Percentiles rank a stretch among this genome's conserved stretches.
Evolutionary conservation across 1,140 invertebrate species (phyloP).

Genomic region (Galleria mellonella): DNA sequence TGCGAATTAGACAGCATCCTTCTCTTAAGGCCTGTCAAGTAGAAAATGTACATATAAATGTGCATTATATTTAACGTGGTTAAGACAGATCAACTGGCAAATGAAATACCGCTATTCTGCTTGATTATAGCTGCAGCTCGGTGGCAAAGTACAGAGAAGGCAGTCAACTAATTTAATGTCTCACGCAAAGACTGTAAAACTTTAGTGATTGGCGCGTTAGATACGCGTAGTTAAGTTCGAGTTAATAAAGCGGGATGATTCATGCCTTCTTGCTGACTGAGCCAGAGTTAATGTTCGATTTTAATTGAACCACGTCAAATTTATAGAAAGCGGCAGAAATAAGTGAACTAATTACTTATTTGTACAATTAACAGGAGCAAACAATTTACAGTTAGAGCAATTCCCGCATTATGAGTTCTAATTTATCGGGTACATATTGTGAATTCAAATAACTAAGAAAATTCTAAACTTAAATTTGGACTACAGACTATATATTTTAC

Average conservation of each 20-base stretch:
- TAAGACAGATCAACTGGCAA: no score
- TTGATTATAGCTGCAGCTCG: constrained; percentile 6
- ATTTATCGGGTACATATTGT: constrained; percentile 39
- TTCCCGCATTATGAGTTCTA: no score
- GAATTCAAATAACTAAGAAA: no score
- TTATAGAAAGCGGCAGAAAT: constrained; percentile 3
- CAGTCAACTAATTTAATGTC: constrained; percentile 13
- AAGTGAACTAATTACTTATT: no score
- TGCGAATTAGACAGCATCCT: no score
- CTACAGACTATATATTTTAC: no score
- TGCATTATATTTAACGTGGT: no score
- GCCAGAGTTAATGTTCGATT: constrained; percentile 14
- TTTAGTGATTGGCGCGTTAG: constrained; percentile 13
- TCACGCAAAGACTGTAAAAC: constrained; percentile 15
- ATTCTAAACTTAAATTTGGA: no score
- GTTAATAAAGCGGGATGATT: constrained; percentile 41
- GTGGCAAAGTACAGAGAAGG: constrained; percentile 4
- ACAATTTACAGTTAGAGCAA: no score
- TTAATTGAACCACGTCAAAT: constrained; percentile 33
- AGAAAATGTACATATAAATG: no score
- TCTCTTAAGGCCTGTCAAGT: no score
- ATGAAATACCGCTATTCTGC: background rate
- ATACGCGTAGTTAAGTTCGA: constrained; percentile 16
- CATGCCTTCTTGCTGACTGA: constrained; percentile 7
- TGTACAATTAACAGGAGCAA: no score